Percentiles rank a stretch among this genome's conserved stretches.
Evolutionary conservation across 2,888 invertebrate genomes (phyloP).

Genomic region (Mythimna vitellina): DNA sequence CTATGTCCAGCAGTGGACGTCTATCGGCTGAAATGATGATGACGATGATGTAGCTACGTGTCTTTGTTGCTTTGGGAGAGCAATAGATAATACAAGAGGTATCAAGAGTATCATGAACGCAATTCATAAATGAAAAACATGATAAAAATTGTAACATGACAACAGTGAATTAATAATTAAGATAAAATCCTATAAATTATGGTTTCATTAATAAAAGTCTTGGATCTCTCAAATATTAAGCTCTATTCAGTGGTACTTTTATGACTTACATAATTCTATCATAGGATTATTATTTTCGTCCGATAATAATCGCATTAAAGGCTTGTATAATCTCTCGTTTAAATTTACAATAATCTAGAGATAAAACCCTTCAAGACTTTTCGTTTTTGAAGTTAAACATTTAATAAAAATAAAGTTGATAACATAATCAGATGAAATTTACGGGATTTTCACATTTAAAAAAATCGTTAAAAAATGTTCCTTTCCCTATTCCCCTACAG

Average conservation of each 20-base stretch:
- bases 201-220: too few relatives aligned
- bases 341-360: constrained; percentile 12
- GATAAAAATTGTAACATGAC: too few relatives aligned
- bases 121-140: background rate
- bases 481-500: too few relatives aligned
- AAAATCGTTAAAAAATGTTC: background rate
- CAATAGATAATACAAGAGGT: constrained; percentile 13
- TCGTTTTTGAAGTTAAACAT: background rate
- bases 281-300: background rate
- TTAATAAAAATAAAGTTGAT: background rate
- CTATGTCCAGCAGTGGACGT: too few relatives aligned
- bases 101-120: constrained; percentile 22
- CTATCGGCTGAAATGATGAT: too few relatives aligned
- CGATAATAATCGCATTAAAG: constrained; percentile 17
- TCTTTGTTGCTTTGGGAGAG: background rate
- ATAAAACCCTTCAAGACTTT: background rate
- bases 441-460: background rate
- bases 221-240: background rate
- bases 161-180: background rate
- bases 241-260: background rate
- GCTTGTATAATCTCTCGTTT: constrained; percentile 16
- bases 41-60: too few relatives aligned
- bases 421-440: background rate
- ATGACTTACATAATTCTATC: background rate
- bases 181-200: background rate